Evolutionary conservation across 1,140 invertebrate species (phyloP), one percentile per base, ranked within the genome.

Genomic region (Dinoponera quadriceps): DNA sequence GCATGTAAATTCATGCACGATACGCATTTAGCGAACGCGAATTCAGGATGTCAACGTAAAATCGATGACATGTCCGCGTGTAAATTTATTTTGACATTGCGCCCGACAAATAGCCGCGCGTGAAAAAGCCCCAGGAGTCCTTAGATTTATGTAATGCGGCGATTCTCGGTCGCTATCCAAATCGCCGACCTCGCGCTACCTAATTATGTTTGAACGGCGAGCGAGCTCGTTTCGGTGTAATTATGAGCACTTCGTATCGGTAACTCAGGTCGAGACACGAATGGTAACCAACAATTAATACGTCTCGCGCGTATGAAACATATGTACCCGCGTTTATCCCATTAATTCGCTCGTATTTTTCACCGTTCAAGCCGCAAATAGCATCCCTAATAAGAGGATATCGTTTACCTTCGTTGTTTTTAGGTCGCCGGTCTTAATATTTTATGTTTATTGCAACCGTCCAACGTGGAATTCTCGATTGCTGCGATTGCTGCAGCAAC

Each of bases 161-260:
- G 16, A 49, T 22, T 54, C 51, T 7, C 25, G 5, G 0, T 22
- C 0, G 4, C 25, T 5, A 59, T 73, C 51, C 25, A 74, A 68
- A 74, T 66, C 57, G 48, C n/a, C 16, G 16, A 49, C 18, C 38
- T 5, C 25, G n/a, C 72, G 18, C 5, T 3, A 51, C 27, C 14
- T 65, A 65, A 75, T 75, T 68, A 33, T 29, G 38, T 44, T 38
- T 38, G 44, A 57, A 78, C 65, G 51, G 48, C 44, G 27, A 38
- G 27, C 55, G 38, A 7, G 49, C 27, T 82, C 44, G 18, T 44
- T 33, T 51, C 16, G 29, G 20, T 44, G 14, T 74, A 85, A 82
- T 85, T 74, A 82, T 11, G 68, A 48, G 48, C 54, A 82, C 49
- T 85, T 85, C 57, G 60, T 51, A 44, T 14, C 54, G 27, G 62